phyloP scores from a whole-genome alignment of 2,888 invertebrate species.

The Nemapogon koenigi region DNA sequence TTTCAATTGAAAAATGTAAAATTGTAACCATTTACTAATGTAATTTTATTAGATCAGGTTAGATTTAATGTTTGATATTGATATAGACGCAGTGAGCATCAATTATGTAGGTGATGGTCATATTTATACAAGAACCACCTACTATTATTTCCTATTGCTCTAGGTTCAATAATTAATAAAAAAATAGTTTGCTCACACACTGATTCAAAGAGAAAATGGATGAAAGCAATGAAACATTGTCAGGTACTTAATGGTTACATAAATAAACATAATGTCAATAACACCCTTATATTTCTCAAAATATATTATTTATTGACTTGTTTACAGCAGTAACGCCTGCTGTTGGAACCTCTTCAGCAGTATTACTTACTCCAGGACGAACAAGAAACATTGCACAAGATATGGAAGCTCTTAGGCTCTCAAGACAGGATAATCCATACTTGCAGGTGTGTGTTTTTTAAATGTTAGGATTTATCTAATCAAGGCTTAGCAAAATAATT shows the following conservation, averaged over 20 bases:
- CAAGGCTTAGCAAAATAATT: neutral
- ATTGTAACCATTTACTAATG: too few species aligned
- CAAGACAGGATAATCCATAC: constrained; percentile 85
- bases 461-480: neutral
- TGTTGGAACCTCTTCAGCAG: constrained; percentile 55
- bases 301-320: neutral
- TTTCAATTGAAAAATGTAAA: too few species aligned
- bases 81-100: too few species aligned
- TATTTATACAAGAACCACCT: too few species aligned
- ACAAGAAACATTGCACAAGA: constrained; percentile 82
- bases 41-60: too few species aligned
- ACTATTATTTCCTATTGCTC: too few species aligned
- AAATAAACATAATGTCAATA: neutral
- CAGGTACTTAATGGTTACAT: constrained; percentile 28
- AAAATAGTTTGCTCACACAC: too few species aligned
- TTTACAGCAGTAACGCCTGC: constrained; percentile 39
- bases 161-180: too few species aligned
- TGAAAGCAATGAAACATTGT: constrained; percentile 46
- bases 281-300: neutral
- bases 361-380: constrained; percentile 75
- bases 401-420: constrained; percentile 82
- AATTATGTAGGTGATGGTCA: too few species aligned
- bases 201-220: too few species aligned
- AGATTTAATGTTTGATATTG: too few species aligned
- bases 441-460: constrained; percentile 64